Base-by-base conservation (phyloP, 1,140 invertebrate species). In the Propsilocerus akamusi region DNA sequence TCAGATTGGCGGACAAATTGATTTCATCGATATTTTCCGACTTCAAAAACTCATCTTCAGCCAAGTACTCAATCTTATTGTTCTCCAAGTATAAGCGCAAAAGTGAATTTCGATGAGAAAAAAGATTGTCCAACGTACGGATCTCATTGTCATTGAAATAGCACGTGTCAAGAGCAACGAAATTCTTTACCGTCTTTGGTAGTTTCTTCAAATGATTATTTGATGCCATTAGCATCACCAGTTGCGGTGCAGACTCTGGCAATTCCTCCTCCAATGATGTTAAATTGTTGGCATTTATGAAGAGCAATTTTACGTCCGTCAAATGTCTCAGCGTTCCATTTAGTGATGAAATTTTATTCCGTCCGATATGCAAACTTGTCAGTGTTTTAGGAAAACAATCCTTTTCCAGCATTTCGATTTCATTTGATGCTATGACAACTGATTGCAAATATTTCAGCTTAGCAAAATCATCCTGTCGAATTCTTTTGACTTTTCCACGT, bases 201-300 rank as follows among this genome's bases (percentile, higher is more conserved):
- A 86, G 62, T 51, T 69, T 72, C 50, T 76, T 73, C 41, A 88
- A 53, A 34, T 75, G 72, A 58, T 88, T 88, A 56, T 81, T 70
- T 8, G 75, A 76, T 1, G 78, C 79, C 57, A 83, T 77, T 1
- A 88, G 70, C 53, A 83, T 70, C 14, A 72, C 71, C 3, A 86
- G 58, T 57, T 75, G 77, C 14, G 72, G 70, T 0, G 70, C 76
- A 56, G 72, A 69, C 47, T 67, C 66, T 8, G 83, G 83, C 52
- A 88, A 59, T 64, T 88, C 78, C 23, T 76, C 76, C 17, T 87
- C 83, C 51, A 88, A 66, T 11, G 75, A 72, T 47, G 75, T 75
- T 25, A 88, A 65, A 46, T 80, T 71, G 59, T 88, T 88, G 17
- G 74, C 70, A 59, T 85, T 85, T 24, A 86, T 74, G 49, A 85